Evolutionary conservation across 2,888 invertebrate genomes (phyloP).

Genomic region (Hydraecia micacea): DNA sequence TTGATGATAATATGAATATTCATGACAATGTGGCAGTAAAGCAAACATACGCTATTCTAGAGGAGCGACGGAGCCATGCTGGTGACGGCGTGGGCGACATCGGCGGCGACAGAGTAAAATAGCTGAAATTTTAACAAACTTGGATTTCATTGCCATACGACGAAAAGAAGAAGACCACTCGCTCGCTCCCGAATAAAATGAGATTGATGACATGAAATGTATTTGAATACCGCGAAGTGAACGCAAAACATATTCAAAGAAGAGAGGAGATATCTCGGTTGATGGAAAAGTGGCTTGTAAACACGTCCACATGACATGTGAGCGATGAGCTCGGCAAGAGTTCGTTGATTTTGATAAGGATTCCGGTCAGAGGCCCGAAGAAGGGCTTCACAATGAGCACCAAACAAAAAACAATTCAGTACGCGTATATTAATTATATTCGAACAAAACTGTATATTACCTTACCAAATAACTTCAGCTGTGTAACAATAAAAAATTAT

Average conservation of each 20-base stretch:
- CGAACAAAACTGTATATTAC: conserved; percentile 37
- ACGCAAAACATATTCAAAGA: conserved; percentile 57
- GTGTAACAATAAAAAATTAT: conserved; percentile 64
- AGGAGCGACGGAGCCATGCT: conserved; percentile 78
- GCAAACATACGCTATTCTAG: conserved; percentile 76
- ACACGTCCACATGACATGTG: conserved; percentile 71
- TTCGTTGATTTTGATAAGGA: conserved; percentile 71
- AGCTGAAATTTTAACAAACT: conserved; percentile 78
- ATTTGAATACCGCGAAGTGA: conserved; percentile 54
- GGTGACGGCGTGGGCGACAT: conserved; percentile 73
- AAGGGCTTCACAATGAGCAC: conserved; percentile 56
- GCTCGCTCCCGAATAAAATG: conserved; percentile 59
- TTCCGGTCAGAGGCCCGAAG: conserved; percentile 65
- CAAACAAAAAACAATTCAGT: conserved; percentile 38
- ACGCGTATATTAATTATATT: conserved; percentile 35
- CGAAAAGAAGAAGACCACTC: conserved; percentile 63
- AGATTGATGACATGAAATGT: conserved; percentile 50
- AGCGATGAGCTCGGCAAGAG: conserved; percentile 71
- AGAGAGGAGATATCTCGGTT: conserved; percentile 65
- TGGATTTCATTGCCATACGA: conserved; percentile 67
- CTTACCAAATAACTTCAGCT: conserved; percentile 45
- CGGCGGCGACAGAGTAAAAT: conserved; percentile 75
- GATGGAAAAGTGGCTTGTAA: conserved; percentile 72
- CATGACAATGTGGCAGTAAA: conserved; percentile 70
- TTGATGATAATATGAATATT: conserved; percentile 79